Evolutionary conservation across 2,888 invertebrate genomes (phyloP).

Genomic region (Lithophane socia): DNA sequence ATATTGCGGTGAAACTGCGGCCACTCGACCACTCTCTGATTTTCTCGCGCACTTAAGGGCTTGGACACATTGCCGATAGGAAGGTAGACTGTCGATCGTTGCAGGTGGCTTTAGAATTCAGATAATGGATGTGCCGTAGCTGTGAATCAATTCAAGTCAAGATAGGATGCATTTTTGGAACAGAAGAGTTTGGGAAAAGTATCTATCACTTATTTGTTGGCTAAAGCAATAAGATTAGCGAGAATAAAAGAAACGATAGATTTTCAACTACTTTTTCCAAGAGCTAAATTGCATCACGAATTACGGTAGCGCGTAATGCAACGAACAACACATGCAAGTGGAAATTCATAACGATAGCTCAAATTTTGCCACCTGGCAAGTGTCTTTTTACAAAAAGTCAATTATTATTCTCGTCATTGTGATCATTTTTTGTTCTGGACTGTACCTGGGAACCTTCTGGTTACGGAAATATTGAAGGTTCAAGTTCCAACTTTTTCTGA

Average conservation of each 20-base stretch:
- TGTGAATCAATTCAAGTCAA: not conserved
- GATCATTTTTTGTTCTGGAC: no score
- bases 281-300: not conserved
- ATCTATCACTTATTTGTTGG: not conserved
- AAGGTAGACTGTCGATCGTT: not conserved
- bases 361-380: no score
- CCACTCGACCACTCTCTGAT: constrained; percentile 62
- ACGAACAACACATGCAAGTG: not conserved
- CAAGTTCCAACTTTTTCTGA: no score
- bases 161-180: not conserved
- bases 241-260: not conserved
- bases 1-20: constrained; percentile 79
- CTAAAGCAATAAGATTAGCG: not conserved
- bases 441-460: no score
- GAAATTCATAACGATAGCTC: not conserved
- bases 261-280: not conserved
- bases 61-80: constrained; percentile 36
- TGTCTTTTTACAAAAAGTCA: no score
- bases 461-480: no score
- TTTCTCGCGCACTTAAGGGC: constrained; percentile 61
- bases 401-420: no score
- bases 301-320: not conserved
- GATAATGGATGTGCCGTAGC: constrained; percentile 17
- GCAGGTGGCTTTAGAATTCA: constrained; percentile 39
- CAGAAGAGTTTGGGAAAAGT: not conserved